phyloP scores from a whole-genome alignment of 2,113 vertebrate species.

The Nestor notabilis region DNA sequence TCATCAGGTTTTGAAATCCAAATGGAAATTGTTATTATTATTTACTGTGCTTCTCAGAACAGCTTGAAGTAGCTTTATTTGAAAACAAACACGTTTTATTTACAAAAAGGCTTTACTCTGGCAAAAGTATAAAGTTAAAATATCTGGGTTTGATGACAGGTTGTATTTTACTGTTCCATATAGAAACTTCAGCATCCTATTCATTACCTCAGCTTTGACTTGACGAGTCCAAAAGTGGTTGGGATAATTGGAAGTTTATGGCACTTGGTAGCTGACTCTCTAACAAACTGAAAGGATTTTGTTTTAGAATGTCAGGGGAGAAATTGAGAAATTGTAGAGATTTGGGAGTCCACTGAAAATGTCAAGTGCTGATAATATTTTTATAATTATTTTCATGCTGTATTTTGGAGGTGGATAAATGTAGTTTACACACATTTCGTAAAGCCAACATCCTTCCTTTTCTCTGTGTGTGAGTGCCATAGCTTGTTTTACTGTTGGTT shows the following conservation, averaged over 20 bases:
- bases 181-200: not conserved
- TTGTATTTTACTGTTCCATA: not conserved
- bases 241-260: conserved; percentile 18
- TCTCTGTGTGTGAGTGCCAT: not conserved
- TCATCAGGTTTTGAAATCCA: conserved; percentile 39
- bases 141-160: conserved; percentile 21
- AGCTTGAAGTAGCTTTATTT: conserved; percentile 26
- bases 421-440: not conserved
- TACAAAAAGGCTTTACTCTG: conserved; percentile 30
- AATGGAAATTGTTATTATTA: not conserved
- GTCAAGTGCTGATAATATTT: not conserved
- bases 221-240: not conserved
- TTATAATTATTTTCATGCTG: not conserved
- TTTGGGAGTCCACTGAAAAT: not conserved
- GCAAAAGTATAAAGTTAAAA: conserved; percentile 26
- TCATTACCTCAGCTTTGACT: not conserved
- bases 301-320: conserved; percentile 6
- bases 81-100: conserved; percentile 36
- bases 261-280: not conserved
- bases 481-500: conserved; percentile 23
- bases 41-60: not conserved
- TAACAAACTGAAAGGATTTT: conserved; percentile 39
- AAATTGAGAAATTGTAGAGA: conserved; percentile 19
- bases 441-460: not conserved
- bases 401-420: not conserved